Evolutionary conservation across 2,888 invertebrate genomes (phyloP).

Genomic region (Hesperia comma): DNA sequence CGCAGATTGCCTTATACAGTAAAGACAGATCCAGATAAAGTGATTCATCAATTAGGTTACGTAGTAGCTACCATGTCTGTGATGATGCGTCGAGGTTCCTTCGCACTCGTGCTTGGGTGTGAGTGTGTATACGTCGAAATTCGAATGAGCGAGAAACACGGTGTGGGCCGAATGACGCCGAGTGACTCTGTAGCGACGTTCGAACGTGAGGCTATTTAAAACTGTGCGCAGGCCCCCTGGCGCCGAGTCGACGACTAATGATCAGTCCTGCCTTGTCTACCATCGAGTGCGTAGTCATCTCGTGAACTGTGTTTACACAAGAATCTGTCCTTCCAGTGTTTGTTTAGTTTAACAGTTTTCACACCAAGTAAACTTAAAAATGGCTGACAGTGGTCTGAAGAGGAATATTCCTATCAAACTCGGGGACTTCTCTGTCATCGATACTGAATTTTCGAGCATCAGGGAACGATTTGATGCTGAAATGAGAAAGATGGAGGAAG

Average conservation of each 20-base stretch:
- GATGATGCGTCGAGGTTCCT: conserved; percentile 46
- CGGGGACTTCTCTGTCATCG: conserved; percentile 97
- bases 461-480: conserved; percentile 97
- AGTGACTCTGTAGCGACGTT: conserved; percentile 66
- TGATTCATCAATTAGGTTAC: conserved; percentile 76
- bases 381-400: conserved; percentile 93
- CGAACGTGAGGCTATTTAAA: conserved; percentile 83
- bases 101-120: conserved; percentile 44
- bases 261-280: conserved; percentile 81
- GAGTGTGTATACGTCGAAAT: conserved; percentile 65
- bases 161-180: conserved; percentile 79
- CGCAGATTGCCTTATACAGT: conserved; percentile 67
- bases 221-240: conserved; percentile 83
- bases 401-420: conserved; percentile 96
- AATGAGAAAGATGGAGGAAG: conserved; percentile 99
- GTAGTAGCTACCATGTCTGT: conserved; percentile 53
- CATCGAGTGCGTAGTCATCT: conserved; percentile 70
- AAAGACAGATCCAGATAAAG: conserved; percentile 66
- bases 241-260: conserved; percentile 82
- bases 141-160: conserved; percentile 82
- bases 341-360: conserved; percentile 76
- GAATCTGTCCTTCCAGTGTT: conserved; percentile 72
- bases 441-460: conserved; percentile 98
- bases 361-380: conserved; percentile 74
- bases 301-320: conserved; percentile 78